Evolutionary conservation across 2,797 vertebrate genomes (phyloP).

Genomic region (Channa striata): DNA sequence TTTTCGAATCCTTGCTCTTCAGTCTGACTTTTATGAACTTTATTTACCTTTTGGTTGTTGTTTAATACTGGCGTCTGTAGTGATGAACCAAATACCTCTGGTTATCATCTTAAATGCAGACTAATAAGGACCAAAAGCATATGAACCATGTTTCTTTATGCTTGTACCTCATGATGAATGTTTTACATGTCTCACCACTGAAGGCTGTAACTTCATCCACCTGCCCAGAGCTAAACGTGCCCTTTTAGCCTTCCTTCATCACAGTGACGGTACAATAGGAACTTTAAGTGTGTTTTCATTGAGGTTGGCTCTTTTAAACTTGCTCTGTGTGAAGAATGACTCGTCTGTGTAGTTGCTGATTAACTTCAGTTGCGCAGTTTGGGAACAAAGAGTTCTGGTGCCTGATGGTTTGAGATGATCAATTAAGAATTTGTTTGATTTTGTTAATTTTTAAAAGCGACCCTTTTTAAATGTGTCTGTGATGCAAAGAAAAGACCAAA

Average conservation of each 20-base stretch:
- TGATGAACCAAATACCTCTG: not conserved
- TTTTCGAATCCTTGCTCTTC: not conserved
- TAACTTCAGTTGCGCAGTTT: constrained; percentile 20
- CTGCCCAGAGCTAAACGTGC: constrained; percentile 48
- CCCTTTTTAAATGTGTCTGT: constrained; percentile 18
- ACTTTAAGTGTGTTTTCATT: constrained; percentile 29
- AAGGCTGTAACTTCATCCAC: constrained; percentile 57
- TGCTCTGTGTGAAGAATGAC: constrained; percentile 32
- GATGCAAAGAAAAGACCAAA: constrained; percentile 31
- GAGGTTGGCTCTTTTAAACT: constrained; percentile 12
- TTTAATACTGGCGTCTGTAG: not conserved
- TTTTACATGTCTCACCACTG: constrained; percentile 15
- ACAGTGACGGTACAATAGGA: constrained; percentile 37
- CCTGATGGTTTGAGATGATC: constrained; percentile 31
- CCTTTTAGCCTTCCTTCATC: constrained; percentile 39
- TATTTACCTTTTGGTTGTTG: not conserved
- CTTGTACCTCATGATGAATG: constrained; percentile 27
- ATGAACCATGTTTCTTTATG: not conserved
- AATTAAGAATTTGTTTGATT: constrained; percentile 15
- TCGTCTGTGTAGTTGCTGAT: not conserved
- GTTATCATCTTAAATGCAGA: not conserved
- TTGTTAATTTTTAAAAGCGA: constrained; percentile 22
- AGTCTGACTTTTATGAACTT: not conserved
- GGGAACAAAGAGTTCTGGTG: constrained; percentile 29
- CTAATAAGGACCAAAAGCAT: constrained; percentile 10